A percentile compares a stretch with the other conserved stretches of the same genome.
These are phyloP conservation scores for Leptinotarsa texana DNA, from an alignment of 1,140 invertebrate species.

Conservation along the genomic window DNA sequence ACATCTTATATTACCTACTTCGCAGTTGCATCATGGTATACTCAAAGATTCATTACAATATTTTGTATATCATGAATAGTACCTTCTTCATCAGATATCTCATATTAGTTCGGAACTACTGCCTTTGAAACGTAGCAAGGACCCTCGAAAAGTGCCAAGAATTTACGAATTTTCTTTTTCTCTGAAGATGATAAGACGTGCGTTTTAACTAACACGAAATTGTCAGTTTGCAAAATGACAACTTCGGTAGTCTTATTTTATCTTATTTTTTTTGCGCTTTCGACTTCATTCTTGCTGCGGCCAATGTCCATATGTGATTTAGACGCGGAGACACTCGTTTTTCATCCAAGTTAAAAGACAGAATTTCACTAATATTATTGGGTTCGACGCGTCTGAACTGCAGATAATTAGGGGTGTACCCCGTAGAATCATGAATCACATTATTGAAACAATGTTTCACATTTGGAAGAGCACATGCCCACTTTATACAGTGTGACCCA, in stretches of 20 bases:
- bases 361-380: not conserved
- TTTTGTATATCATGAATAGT: no score
- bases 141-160: not conserved
- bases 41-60: no score
- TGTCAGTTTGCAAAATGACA: not conserved
- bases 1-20: no score
- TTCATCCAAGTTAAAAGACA: not conserved
- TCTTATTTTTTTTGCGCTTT: not conserved
- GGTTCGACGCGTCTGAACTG: not conserved
- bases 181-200: not conserved
- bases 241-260: not conserved
- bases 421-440: slow-evolving; percentile 7
- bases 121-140: not conserved
- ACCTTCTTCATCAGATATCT: no score
- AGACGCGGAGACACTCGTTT: not conserved
- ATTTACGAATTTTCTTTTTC: not conserved
- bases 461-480: not conserved
- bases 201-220: not conserved
- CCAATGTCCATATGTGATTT: no score
- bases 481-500: no score
- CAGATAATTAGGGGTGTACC: not conserved
- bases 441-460: not conserved
- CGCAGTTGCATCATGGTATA: no score
- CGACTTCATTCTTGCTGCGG: no score
- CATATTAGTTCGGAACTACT: not conserved